phyloP scores from a whole-genome alignment of 2,797 vertebrate species.

The Mastacembelus armatus region DNA sequence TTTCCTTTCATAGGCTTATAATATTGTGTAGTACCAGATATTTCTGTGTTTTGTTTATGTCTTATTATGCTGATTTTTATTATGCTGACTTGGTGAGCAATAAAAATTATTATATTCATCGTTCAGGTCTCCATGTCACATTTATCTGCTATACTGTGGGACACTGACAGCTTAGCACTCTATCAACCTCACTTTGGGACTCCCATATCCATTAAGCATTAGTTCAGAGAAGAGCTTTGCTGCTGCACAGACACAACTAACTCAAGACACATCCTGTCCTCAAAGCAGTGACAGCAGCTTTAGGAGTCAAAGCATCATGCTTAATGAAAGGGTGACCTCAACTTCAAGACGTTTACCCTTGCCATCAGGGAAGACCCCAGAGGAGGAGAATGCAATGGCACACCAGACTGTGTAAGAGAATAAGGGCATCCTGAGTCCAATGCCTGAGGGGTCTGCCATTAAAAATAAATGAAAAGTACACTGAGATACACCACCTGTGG shows the following conservation, averaged over 20 bases:
- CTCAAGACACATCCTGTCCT: slow-evolving; percentile 25
- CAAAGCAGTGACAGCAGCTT: slow-evolving; percentile 22
- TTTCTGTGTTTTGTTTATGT: neutral
- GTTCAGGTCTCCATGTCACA: neutral
- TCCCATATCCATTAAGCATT: slow-evolving; percentile 24
- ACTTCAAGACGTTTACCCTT: slow-evolving; percentile 50
- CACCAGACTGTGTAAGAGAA: slow-evolving; percentile 6
- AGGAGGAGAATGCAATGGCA: slow-evolving; percentile 19
- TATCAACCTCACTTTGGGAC: slow-evolving; percentile 7
- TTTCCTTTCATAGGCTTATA: too few relatives aligned
- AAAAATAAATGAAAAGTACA: slow-evolving; percentile 85
- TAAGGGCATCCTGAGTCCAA: slow-evolving; percentile 45
- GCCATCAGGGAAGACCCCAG: slow-evolving; percentile 20
- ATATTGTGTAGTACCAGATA: neutral
- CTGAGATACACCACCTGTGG: slow-evolving; percentile 69
- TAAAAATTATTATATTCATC: neutral
- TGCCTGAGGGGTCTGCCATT: slow-evolving; percentile 64
- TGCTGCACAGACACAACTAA: slow-evolving; percentile 18
- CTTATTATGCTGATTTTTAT: neutral
- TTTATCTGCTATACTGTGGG: neutral
- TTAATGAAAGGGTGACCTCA: slow-evolving; percentile 48
- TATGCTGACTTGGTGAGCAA: too few relatives aligned
- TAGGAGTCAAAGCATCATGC: slow-evolving; percentile 30
- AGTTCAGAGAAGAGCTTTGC: slow-evolving; percentile 14
- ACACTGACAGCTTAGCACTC: slow-evolving; percentile 2